Conservation (phyloP, 2,888 invertebrate species). For the Quadriops clusia region DNA sequence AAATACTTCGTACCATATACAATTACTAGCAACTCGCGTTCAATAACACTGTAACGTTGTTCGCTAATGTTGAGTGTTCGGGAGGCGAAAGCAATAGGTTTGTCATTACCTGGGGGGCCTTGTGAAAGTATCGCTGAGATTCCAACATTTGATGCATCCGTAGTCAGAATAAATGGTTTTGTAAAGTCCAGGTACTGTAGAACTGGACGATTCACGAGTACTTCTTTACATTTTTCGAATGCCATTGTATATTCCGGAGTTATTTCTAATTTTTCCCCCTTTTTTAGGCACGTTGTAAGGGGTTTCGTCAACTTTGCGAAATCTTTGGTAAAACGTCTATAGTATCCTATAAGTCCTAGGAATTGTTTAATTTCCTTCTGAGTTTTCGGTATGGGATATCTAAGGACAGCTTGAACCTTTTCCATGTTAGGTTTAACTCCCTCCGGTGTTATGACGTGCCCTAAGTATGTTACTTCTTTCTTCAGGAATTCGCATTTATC, state of each 20-base stretch:
- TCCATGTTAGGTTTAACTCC: background rate
- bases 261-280: constrained; percentile 12
- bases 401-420: background rate
- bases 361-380: constrained; percentile 7
- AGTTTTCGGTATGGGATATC: constrained; percentile 1
- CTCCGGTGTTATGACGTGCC: background rate
- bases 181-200: constrained; percentile 16
- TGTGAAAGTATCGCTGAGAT: constrained; percentile 18
- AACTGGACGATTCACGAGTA: constrained; percentile 10
- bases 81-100: constrained; percentile 18
- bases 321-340: constrained; percentile 16
- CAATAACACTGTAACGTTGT: constrained; percentile 14
- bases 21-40: constrained; percentile 19
- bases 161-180: constrained; percentile 16
- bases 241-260: constrained; percentile 5
- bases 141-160: constrained; percentile 18
- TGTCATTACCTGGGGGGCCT: constrained; percentile 11
- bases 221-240: constrained; percentile 13
- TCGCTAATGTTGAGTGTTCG: constrained; percentile 15
- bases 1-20: constrained; percentile 18
- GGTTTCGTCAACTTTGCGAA: constrained; percentile 17
- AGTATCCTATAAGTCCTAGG: constrained; percentile 10
- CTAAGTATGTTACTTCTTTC: background rate
- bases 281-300: constrained; percentile 13
- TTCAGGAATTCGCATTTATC: constrained; percentile 3